Percentiles rank a stretch among this genome's conserved stretches.
Conservation (phyloP, 1,140 invertebrate genomes). For the Drosophila tropicalis region DNA sequence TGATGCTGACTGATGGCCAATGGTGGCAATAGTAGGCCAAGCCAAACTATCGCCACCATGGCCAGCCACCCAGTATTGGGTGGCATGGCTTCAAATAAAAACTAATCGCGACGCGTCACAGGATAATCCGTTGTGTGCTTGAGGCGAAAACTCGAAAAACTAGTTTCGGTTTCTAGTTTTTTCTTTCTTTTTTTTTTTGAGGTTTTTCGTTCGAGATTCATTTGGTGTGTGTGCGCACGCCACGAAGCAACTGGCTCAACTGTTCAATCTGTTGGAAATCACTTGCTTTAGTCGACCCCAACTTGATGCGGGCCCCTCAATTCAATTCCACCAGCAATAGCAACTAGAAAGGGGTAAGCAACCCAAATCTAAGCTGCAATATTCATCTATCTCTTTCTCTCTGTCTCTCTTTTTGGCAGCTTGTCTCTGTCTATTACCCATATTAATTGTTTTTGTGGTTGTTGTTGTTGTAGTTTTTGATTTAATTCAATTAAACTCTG, state of each 20-base stretch:
- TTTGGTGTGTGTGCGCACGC: conserved; percentile 70
- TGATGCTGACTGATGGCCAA: conserved; percentile 27
- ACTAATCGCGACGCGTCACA: conserved; percentile 9
- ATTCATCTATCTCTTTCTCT: background rate
- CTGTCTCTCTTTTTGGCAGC: background rate
- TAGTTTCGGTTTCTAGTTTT: background rate
- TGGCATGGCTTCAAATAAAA: conserved; percentile 10
- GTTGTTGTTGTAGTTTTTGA: conserved; percentile 46
- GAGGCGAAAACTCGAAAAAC: background rate
- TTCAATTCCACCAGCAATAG: conserved; percentile 24
- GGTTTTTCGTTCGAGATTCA: conserved; percentile 33
- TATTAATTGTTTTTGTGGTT: conserved; percentile 21
- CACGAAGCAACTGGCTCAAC: conserved; percentile 70
- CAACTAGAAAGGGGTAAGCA: background rate
- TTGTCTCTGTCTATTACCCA: conserved; percentile 1
- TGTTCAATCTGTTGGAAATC: conserved; percentile 43
- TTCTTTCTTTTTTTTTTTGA: background rate
- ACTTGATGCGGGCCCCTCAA: conserved; percentile 17
- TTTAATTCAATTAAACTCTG: conserved; percentile 78
- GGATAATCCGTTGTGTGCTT: conserved; percentile 4
- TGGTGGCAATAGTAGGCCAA: conserved; percentile 25
- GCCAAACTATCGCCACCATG: conserved; percentile 18
- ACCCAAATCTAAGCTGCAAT: background rate
- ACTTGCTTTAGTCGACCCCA: conserved; percentile 25
- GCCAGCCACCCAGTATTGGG: conserved; percentile 7